Evolutionary conservation across 2,888 invertebrate species (phyloP), one percentile per base, ranked within the genome.

Genomic region (Drosophila recens): DNA sequence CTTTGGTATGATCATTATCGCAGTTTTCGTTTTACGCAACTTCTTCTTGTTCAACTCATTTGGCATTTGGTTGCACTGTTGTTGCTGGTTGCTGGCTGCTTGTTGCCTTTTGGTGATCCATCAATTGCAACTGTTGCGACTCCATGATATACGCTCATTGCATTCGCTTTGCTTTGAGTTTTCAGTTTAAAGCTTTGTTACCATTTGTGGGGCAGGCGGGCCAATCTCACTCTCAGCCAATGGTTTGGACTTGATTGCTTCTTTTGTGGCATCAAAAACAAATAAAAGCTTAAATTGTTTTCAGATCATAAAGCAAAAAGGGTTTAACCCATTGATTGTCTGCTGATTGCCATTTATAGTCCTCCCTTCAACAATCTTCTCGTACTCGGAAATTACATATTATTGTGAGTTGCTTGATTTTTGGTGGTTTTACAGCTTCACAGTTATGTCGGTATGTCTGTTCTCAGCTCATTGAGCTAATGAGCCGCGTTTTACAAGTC

Each of bases 261-360:
- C 63, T 70, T 77, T 67, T 76, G 83, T 80, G 76, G 81, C 78
- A 83, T 83, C 87, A 80, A 82, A 86, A 87, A 80, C 86, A 83
- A 86, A 86, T 86, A 86, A 86, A 86, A 87, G 83, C 88, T 80
- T 83, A 87, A 87, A 86, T 86, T 87, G 88, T 86, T 85, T 87
- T 87, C 83, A 72, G 85, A 85, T 87, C 85, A 87, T 85, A 87
- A 85, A 85, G 79, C 80, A 75, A 79, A 70, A 87, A 77, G 74
- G 80, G 82, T 73, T 85, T 79, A 73, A 82, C 82, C 83, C 81
- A 77, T 86, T 82, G 82, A 79, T 85, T 87, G 85, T 75, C 69
- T 73, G 77, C 61, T 87, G 87, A 86, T 87, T 88, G 87, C 87
- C 83, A 79, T 82, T 88, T 82, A 86, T 86, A 69, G 82, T 75